Percentiles rank a stretch among this genome's conserved stretches.
Evolutionary conservation across 2,888 invertebrate species (phyloP).

Genomic region (Drosophila birchii): DNA sequence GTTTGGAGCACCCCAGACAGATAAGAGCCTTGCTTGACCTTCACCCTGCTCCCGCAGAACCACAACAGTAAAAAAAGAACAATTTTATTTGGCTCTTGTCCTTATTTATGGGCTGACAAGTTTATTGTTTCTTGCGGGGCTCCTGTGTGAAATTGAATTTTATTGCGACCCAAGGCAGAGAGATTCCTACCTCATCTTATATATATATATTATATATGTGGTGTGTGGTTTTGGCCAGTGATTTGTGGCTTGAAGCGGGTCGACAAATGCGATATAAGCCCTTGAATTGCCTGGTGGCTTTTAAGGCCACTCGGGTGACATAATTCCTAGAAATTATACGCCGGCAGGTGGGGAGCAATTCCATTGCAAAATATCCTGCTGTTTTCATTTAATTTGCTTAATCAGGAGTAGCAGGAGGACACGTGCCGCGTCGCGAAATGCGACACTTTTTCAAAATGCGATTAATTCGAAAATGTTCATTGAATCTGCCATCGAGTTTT

Average conservation of each 20-base stretch:
- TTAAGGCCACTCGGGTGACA: slow-evolving; percentile 36
- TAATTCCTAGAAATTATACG: slow-evolving; percentile 33
- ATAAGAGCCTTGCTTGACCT: slow-evolving; percentile 14
- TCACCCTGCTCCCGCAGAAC: slow-evolving; percentile 2
- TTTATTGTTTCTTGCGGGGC: slow-evolving; percentile 35
- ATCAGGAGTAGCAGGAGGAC: slow-evolving; percentile 33
- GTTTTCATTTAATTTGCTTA: slow-evolving; percentile 59
- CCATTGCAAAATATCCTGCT: slow-evolving; percentile 32
- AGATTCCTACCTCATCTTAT: slow-evolving; percentile 4
- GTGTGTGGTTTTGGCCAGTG: slow-evolving; percentile 5
- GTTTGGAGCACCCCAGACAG: slow-evolving; percentile 10
- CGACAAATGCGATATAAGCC: slow-evolving; percentile 19
- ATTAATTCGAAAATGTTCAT: slow-evolving; percentile 60
- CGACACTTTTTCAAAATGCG: slow-evolving; percentile 58
- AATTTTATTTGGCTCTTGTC: slow-evolving; percentile 30
- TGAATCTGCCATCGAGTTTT: slow-evolving; percentile 35
- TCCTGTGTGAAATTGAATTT: slow-evolving; percentile 48
- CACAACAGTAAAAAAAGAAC: not conserved
- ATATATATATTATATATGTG: not conserved
- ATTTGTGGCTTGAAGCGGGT: slow-evolving; percentile 21
- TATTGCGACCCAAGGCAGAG: slow-evolving; percentile 15
- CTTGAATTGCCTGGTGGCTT: not conserved
- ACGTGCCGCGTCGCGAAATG: slow-evolving; percentile 47
- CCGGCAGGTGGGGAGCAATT: not conserved
- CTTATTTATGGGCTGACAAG: slow-evolving; percentile 46